Evolutionary conservation across 2,797 vertebrate species (phyloP).

Genomic region (Coluber constrictor): DNA sequence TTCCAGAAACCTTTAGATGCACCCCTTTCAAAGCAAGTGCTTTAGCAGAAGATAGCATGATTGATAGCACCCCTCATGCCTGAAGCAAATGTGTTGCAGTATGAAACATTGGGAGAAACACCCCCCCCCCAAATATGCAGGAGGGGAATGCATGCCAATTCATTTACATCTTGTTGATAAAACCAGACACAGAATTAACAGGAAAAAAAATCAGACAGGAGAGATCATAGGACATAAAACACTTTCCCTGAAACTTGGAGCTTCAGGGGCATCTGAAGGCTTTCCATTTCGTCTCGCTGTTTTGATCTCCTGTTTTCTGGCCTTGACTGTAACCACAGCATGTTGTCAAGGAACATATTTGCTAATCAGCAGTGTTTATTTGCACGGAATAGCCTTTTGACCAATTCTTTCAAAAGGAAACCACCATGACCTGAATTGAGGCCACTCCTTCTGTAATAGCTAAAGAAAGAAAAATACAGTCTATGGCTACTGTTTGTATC

Average conservation of each 20-base stretch:
- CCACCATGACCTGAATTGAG: constrained; percentile 45
- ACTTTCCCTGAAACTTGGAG: constrained; percentile 23
- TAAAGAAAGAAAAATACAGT: constrained; percentile 24
- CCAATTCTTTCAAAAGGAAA: constrained; percentile 52
- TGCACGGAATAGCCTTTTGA: constrained; percentile 52
- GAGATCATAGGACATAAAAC: background rate
- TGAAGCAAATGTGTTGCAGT: constrained; percentile 13
- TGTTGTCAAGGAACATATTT: constrained; percentile 46
- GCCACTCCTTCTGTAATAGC: constrained; percentile 21
- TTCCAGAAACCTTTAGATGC: constrained; percentile 38
- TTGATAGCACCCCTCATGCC: background rate
- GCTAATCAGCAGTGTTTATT: constrained; percentile 49
- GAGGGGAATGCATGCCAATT: background rate
- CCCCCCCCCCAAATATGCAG: background rate
- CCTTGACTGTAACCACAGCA: constrained; percentile 44
- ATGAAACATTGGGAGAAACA: background rate
- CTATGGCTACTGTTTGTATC: background rate
- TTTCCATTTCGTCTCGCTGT: constrained; percentile 8
- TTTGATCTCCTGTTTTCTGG: constrained; percentile 54
- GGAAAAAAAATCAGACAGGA: constrained; percentile 3
- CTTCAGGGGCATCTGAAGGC: constrained; percentile 14
- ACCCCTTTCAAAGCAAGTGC: constrained; percentile 21
- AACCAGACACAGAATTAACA: constrained; percentile 28
- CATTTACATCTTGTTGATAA: constrained; percentile 4
- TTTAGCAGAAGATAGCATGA: background rate